Evolutionary conservation across 2,888 invertebrate species (phyloP).

Genomic region (Sisyra terminalis): DNA sequence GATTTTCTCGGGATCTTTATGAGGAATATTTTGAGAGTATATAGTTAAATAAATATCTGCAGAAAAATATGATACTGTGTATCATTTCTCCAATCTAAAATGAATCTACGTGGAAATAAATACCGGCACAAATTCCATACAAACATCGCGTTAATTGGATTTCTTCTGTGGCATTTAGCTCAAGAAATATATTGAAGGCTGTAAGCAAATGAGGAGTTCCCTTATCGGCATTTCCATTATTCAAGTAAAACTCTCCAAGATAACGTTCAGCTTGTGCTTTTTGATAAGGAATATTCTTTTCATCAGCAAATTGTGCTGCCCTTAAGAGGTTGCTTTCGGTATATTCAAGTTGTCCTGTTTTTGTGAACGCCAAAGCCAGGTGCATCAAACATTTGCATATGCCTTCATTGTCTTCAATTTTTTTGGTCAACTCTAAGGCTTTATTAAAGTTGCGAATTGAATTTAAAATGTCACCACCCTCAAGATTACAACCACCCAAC

Average conservation of each 20-base stretch:
- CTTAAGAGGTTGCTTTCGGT: constrained; percentile 17
- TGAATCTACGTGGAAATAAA: not conserved
- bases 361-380: constrained; percentile 34
- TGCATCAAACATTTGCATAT: constrained; percentile 35
- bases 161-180: constrained; percentile 14
- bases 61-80: not conserved
- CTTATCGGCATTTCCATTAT: constrained; percentile 17
- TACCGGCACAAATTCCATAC: constrained; percentile 21
- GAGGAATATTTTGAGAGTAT: no score
- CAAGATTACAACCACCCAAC: constrained; percentile 34
- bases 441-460: constrained; percentile 33
- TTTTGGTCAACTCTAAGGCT: constrained; percentile 28
- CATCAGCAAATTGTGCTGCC: constrained; percentile 17
- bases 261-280: constrained; percentile 21
- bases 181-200: constrained; percentile 20
- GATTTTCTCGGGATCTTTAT: no score
- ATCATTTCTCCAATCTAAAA: constrained; percentile 46
- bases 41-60: no score
- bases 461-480: constrained; percentile 29
- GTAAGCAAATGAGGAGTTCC: constrained; percentile 20
- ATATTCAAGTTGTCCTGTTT: constrained; percentile 19
- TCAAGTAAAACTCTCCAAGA: constrained; percentile 23
- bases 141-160: constrained; percentile 20
- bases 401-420: constrained; percentile 25
- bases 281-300: constrained; percentile 17